Evolutionary conservation across 53 echinoderm and acorn worm species (phyloP).

Genomic region (Pentamera pediparva): DNA sequence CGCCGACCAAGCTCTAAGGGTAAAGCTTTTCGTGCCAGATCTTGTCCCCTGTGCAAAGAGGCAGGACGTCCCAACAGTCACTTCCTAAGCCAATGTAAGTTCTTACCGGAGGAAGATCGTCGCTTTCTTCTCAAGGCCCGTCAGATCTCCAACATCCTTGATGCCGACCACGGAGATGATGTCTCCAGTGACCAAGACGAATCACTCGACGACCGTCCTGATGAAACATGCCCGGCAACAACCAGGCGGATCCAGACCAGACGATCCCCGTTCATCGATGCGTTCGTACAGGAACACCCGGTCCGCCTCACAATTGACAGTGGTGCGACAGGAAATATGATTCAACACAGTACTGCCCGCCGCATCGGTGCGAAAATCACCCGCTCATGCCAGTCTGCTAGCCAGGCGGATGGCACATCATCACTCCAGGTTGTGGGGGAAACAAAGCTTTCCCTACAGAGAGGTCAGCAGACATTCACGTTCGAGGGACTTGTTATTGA

Average conservation of each 20-base stretch:
- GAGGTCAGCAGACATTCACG: not conserved
- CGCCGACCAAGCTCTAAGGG: not conserved
- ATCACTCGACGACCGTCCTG: constrained; percentile 30
- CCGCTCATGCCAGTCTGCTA: constrained; percentile 30
- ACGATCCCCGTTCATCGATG: constrained; percentile 45
- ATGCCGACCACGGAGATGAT: not conserved
- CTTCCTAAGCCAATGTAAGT: constrained; percentile 34
- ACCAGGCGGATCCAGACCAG: constrained; percentile 37
- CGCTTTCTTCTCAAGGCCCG: constrained; percentile 6
- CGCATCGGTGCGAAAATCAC: constrained; percentile 28
- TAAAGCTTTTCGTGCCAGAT: not conserved
- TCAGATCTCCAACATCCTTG: constrained; percentile 22
- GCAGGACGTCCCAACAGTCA: constrained; percentile 4
- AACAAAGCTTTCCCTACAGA: constrained; percentile 1
- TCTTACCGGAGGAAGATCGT: constrained; percentile 35
- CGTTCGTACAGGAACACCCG: constrained; percentile 30
- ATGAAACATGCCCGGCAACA: not conserved
- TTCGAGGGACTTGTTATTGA: constrained; percentile 13
- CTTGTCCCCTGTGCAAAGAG: constrained; percentile 49
- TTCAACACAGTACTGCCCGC: constrained; percentile 18
- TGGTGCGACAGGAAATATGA: constrained; percentile 60
- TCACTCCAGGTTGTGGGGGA: constrained; percentile 33
- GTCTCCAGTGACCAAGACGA: not conserved
- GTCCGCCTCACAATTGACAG: constrained; percentile 38
- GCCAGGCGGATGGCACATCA: constrained; percentile 53